Conservation (phyloP, 2,113 vertebrate genomes). For the Phalacrocorax brasilianus region DNA sequence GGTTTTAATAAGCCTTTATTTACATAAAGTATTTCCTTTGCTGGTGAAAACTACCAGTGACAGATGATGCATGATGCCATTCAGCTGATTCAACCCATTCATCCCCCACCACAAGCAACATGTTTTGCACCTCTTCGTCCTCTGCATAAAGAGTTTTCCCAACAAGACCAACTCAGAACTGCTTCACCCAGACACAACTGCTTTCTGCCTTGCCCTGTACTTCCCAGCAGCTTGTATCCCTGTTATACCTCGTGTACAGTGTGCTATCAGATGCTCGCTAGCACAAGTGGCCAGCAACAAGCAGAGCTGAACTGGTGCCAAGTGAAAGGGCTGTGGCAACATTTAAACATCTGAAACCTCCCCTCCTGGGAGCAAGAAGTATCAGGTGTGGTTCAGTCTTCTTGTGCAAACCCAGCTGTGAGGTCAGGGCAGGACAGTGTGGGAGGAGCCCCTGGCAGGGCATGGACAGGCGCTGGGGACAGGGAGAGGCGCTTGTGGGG, state of each 20-base stretch:
- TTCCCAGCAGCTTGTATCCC: not conserved
- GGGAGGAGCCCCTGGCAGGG: not conserved
- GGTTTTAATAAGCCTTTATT: not conserved
- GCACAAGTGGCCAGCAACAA: not conserved
- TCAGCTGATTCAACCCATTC: not conserved
- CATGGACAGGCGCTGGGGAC: fast-evolving
- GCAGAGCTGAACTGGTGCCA: not conserved
- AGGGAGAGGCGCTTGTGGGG: not conserved
- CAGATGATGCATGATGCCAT: not conserved
- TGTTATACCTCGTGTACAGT: not conserved
- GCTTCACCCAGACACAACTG: fast-evolving
- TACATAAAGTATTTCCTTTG: not conserved
- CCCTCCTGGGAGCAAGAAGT: not conserved
- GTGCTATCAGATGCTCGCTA: not conserved
- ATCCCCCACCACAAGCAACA: not conserved
- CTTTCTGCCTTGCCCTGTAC: not conserved
- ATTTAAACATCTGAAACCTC: not conserved
- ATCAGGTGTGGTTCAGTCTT: not conserved
- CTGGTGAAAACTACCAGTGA: not conserved
- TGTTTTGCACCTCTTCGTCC: not conserved
- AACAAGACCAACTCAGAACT: not conserved
- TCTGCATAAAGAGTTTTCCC: not conserved
- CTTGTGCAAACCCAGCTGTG: not conserved
- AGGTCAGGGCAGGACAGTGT: not conserved
- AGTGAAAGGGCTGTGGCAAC: not conserved